A percentile compares a stretch with the other conserved stretches of the same genome.
These are phyloP conservation scores for Callosobruchus maculatus DNA, from an alignment of 2,888 invertebrate genomes.

Conservation along the genomic window DNA sequence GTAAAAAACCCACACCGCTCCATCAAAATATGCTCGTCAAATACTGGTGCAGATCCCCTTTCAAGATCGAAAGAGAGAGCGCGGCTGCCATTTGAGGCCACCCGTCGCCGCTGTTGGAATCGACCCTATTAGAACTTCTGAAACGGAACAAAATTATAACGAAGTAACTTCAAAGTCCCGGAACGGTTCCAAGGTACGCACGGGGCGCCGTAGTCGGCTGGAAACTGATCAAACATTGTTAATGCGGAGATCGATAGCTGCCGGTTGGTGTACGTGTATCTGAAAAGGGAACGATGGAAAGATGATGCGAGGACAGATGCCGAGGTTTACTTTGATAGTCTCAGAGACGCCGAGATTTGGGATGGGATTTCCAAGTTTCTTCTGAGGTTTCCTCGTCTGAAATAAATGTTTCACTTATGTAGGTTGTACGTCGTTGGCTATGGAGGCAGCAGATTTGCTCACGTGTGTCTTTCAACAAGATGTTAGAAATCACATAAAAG, in stretches of 20 bases:
- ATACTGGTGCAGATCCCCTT: not conserved
- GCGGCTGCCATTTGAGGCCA: not conserved
- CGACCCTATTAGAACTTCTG: constrained; percentile 29
- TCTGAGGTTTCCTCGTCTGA: not conserved
- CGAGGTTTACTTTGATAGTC: not conserved
- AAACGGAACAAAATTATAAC: constrained; percentile 44
- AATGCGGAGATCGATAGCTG: constrained; percentile 7
- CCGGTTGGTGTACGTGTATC: not conserved
- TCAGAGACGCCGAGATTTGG: not conserved
- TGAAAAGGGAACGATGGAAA: not conserved
- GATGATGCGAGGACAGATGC: not conserved
- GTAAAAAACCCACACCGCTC: too few species aligned
- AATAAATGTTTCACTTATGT: not conserved
- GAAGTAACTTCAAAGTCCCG: constrained; percentile 42
- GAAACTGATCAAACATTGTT: constrained; percentile 16
- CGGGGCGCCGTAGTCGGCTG: not conserved
- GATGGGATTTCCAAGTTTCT: not conserved
- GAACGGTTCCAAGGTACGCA: constrained; percentile 1
- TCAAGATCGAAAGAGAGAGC: not conserved
- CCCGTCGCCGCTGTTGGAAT: not conserved
- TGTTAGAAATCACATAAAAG: too few species aligned
- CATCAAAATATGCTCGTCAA: not conserved
- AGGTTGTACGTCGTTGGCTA: too few species aligned
- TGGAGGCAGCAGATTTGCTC: too few species aligned
- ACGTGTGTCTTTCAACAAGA: too few species aligned